Base-by-base conservation (phyloP, 2,113 vertebrate genomes). In the Microtus ochrogaster region DNA sequence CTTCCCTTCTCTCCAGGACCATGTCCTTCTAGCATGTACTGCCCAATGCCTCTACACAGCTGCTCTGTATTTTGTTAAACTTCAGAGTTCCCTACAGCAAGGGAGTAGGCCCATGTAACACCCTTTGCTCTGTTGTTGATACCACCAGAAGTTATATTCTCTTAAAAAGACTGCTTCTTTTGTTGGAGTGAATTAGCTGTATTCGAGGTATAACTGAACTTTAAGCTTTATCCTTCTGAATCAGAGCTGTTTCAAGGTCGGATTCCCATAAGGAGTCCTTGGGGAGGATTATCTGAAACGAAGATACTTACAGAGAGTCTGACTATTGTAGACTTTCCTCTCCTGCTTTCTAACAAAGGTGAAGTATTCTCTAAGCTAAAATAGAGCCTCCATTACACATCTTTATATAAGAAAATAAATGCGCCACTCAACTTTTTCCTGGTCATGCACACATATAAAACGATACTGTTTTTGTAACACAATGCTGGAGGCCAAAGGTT, bases 221-320 rank as follows among this genome's bases (percentile, higher is more conserved):
- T 94, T 91, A 92, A 79, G 74, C 55, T 87, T 84, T 95, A 90
- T 94, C 86, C 96, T 97, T 95, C 83, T 86, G 92, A 89, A n/a
- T 90, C 63, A 72, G 94, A 94, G 65, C 89, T 97, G 90, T 96
- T 97, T 96, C 89, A 95, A 97, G 82, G 68, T 89, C 83, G 77
- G 92, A 94, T 92, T 97, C 92, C 89, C 83, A 70, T 83, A 89
- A 96, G 79, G 94, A 91, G 33, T 94, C 90, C 63, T 83, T 94
- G n/a, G 88, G 70, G 95, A 95, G 91, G 73, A 96, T 92, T 95
- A 86, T 96, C 44, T 90, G 47, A 97, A 96, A 96, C 92, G 90
- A 94, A 96, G 92, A 91, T 83, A 88, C 28, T 81, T 74, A 89
- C 24, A 70, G 33, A 41, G 22, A 33, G 76, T 96, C 94, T 97